These are phyloP conservation scores for Noctua comes DNA, from an alignment of 2,888 invertebrate genomes.

Conservation along the genomic window DNA sequence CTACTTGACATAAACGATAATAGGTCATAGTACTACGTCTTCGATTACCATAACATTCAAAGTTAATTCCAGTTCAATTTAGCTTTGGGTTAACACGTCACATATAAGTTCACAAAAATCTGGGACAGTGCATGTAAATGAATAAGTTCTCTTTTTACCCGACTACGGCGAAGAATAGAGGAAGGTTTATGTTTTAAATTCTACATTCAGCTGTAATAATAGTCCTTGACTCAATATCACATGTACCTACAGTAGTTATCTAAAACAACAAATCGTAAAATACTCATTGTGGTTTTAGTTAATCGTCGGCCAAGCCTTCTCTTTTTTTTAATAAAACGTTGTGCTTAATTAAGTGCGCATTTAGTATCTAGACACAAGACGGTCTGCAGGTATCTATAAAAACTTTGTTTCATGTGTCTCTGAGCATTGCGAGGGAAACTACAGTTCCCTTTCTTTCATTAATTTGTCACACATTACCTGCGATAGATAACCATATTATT, in stretches of 20 bases:
- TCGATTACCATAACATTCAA: not conserved
- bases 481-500: not conserved
- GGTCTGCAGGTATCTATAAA: not conserved
- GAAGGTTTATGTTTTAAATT: not conserved
- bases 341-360: not conserved
- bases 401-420: not conserved
- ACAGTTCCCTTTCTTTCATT: not conserved
- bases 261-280: slow-evolving; percentile 1
- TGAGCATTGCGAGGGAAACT: not conserved
- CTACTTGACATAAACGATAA: not conserved
- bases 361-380: not conserved
- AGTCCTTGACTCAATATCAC: slow-evolving; percentile 10
- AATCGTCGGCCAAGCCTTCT: not conserved
- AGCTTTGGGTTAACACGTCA: not conserved
- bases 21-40: not conserved
- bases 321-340: not conserved
- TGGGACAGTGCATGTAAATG: not conserved
- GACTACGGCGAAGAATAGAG: not conserved
- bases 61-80: not conserved
- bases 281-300: slow-evolving; percentile 4
- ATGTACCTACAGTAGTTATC: not conserved
- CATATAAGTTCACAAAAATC: not conserved
- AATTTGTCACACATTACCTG: not conserved
- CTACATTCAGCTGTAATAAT: not conserved
- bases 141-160: not conserved